Evolutionary conservation across 2,113 vertebrate genomes (phyloP).

Genomic region (Macrotis lagotis): DNA sequence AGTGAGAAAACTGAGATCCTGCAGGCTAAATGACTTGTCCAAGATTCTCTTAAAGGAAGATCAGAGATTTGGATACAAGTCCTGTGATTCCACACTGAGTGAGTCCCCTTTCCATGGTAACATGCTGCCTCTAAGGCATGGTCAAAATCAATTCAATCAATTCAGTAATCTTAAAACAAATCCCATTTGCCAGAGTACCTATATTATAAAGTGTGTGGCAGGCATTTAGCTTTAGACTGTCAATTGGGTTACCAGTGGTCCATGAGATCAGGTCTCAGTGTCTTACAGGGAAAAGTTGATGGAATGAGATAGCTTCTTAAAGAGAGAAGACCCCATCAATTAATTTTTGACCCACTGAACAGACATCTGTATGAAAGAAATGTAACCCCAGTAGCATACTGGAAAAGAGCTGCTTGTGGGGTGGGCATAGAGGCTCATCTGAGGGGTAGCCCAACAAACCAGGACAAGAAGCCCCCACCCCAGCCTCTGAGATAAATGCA

Average conservation of each 20-base stretch:
- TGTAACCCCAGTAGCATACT: accelerated
- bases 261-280: neutral
- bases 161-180: neutral
- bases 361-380: neutral
- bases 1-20: neutral
- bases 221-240: neutral
- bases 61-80: neutral
- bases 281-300: neutral
- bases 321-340: neutral
- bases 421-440: neutral
- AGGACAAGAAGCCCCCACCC: neutral
- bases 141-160: neutral
- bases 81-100: neutral
- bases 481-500: neutral
- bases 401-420: neutral
- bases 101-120: neutral
- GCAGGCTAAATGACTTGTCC: neutral
- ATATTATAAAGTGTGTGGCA: neutral
- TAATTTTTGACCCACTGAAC: neutral
- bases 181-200: neutral
- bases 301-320: neutral
- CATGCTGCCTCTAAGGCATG: neutral
- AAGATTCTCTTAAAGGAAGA: neutral
- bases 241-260: neutral
- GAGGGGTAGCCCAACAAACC: accelerated